Conservation (phyloP, 2,888 invertebrate species). For the Xanthostigma xanthostigma region DNA sequence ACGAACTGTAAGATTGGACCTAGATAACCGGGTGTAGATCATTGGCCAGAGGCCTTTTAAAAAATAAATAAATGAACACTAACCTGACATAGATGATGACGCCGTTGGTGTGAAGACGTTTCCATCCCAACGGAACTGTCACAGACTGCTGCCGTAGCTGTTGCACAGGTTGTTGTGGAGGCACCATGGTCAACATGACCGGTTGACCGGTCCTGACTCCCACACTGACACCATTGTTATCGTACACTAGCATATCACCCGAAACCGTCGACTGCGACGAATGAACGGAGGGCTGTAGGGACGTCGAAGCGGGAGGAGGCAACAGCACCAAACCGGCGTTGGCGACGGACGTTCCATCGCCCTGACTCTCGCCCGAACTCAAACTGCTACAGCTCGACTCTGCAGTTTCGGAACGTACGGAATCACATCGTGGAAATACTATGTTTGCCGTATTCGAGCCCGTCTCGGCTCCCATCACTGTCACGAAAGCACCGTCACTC, state of each 20-base stretch:
- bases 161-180: slow-evolving; percentile 16
- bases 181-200: slow-evolving; percentile 24
- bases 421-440: slow-evolving; percentile 34
- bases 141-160: slow-evolving; percentile 20
- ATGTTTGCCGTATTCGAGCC: slow-evolving; percentile 10
- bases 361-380: slow-evolving; percentile 30
- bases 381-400: slow-evolving; percentile 40
- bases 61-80: slow-evolving; percentile 17
- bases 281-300: slow-evolving; percentile 18
- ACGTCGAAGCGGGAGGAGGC: slow-evolving; percentile 13
- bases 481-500: slow-evolving; percentile 17
- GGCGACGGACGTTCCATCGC: slow-evolving; percentile 11
- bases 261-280: slow-evolving; percentile 7
- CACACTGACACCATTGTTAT: slow-evolving; percentile 31
- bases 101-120: slow-evolving; percentile 53
- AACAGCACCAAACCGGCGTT: slow-evolving; percentile 10
- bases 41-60: not conserved
- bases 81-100: slow-evolving; percentile 66
- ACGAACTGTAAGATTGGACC: no score
- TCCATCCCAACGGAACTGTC: slow-evolving; percentile 64
- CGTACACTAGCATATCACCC: slow-evolving; percentile 23
- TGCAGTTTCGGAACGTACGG: slow-evolving; percentile 40
- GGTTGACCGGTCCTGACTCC: slow-evolving; percentile 23
- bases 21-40: no score
- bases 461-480: slow-evolving; percentile 26